Evolutionary conservation across 2,113 vertebrate species (phyloP), one percentile per base, ranked within the genome.

Genomic region (Oophaga pumilio): DNA sequence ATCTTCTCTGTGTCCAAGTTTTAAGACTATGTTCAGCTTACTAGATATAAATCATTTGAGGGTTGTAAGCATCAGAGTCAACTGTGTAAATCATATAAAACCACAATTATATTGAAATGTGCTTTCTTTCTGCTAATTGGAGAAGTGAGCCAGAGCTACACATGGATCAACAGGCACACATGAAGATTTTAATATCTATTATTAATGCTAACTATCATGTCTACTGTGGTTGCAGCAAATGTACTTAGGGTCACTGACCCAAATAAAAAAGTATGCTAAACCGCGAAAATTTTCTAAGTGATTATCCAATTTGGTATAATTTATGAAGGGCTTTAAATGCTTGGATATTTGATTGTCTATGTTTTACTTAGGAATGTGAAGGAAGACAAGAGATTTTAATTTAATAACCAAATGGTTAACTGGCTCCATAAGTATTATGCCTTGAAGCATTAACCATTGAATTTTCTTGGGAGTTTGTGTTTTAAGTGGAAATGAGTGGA

Each of bases 71-170:
- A 60, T 86, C 69, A 68, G 43, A 68, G 43, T 78, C 60, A 86
- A 79, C 85, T 79, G 43, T 79, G 85, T 66, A 78, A 59, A 86
- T 78, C 33, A 11, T 77, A 86, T 53, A 60, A 86, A 86, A 66
- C 84, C 84, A 86, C 74, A 86, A 66, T 78, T 24, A 68, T 13
- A 86, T 53, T 52, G 84, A 86, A 78, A 77, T 66, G 33, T 78
- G 59, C 43, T 66, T 50, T 78, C 50, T 85, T 53, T 74, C n/a
- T 64, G 18, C 84, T 86, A 49, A 86, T 78, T 86, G 60, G 43
- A 53, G 74, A 14, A 64, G 57, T 50, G n/a, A 76, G 57, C 28
- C n/a, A 66, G 20, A 77, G 52, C 66, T 15, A 22, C 33, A 52
- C 22, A 86, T 28, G 62, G 59, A 86, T 59, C 84, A 85, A n/a